Evolutionary conservation across 2,797 vertebrate species (phyloP).

Genomic region (Micrastur ruficollis): DNA sequence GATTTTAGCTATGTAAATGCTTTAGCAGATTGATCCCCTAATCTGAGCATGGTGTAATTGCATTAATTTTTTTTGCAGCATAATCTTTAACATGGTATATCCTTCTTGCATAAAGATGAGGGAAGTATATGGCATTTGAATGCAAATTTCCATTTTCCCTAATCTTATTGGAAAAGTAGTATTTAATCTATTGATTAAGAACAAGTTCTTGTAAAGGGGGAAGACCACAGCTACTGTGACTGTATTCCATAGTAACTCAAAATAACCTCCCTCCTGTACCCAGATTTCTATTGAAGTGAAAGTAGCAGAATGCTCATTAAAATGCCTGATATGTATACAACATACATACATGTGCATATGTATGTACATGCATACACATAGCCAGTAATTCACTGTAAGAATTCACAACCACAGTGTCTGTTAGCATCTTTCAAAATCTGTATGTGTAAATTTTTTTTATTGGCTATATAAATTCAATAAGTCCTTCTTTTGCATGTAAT

Average conservation of each 20-base stretch:
- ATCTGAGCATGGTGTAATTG: background rate
- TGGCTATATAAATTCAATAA: background rate
- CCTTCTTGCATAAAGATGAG: background rate
- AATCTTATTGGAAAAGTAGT: background rate
- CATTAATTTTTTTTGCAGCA: background rate
- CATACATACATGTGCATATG: accelerated
- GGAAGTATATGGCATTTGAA: background rate
- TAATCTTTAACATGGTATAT: background rate
- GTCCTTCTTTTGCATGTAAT: background rate
- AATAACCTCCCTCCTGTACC: background rate
- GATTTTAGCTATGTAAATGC: background rate
- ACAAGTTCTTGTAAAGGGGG: background rate
- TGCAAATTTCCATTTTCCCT: background rate
- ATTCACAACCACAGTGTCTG: background rate
- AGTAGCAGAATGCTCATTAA: background rate
- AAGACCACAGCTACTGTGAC: background rate
- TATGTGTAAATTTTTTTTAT: accelerated
- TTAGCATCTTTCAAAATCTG: background rate
- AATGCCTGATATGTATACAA: background rate
- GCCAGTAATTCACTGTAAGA: background rate
- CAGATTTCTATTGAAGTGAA: background rate
- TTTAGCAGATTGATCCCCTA: background rate
- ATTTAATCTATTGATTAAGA: background rate
- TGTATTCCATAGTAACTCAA: background rate
- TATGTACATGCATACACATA: background rate